Conservation (phyloP, 2,113 vertebrate species). For the Clarias batrachus region DNA sequence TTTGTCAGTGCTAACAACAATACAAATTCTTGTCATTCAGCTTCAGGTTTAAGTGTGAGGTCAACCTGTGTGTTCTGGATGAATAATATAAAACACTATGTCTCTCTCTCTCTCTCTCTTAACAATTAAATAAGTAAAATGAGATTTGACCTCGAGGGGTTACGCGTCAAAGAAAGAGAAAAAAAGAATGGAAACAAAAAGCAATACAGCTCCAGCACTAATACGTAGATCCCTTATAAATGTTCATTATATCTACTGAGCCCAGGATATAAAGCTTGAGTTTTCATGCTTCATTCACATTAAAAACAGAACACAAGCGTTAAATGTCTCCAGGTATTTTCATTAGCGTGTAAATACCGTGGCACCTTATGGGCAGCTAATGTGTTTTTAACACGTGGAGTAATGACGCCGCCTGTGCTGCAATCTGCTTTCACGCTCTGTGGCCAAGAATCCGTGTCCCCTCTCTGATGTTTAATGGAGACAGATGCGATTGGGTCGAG, state of each 20-base stretch:
- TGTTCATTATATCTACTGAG: background rate
- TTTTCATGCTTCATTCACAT: constrained; percentile 24
- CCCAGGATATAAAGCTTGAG: background rate
- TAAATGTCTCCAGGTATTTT: constrained; percentile 53
- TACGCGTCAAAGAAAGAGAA: background rate
- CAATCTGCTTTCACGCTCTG: constrained; percentile 57
- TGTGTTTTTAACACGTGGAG: constrained; percentile 62
- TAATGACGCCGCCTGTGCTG: constrained; percentile 60
- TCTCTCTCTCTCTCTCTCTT: background rate
- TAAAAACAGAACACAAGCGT: constrained; percentile 23
- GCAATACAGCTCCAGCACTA: background rate
- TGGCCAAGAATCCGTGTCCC: constrained; percentile 33
- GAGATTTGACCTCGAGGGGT: background rate
- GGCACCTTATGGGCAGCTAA: constrained; percentile 55
- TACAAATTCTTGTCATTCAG: background rate
- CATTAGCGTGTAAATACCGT: constrained; percentile 47
- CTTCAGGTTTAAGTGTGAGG: background rate
- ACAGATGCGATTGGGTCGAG: constrained; percentile 59
- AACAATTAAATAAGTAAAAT: background rate
- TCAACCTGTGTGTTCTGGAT: background rate
- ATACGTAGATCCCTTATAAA: background rate
- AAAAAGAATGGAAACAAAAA: background rate
- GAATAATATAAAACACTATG: background rate
- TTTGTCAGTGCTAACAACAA: background rate
- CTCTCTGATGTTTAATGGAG: constrained; percentile 56